phyloP scores from a whole-genome alignment of 2,113 vertebrate species.

The Proteles cristata region DNA sequence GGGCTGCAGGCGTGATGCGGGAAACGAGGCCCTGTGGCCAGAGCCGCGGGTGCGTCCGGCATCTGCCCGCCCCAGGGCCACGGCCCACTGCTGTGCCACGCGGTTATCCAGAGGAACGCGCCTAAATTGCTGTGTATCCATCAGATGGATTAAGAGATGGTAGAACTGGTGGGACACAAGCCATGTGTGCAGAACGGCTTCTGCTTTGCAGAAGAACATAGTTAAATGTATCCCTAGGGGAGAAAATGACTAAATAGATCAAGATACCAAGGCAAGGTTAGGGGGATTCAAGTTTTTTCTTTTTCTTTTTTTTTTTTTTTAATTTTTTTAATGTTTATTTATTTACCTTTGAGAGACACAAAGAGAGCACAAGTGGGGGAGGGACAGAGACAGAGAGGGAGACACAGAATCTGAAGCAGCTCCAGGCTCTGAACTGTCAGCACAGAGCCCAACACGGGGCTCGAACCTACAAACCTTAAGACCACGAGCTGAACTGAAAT shows the following conservation, averaged over 20 bases:
- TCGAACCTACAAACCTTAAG: too few species aligned
- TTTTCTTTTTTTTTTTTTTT: too few species aligned
- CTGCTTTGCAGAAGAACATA: neutral
- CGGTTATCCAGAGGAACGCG: fast-evolving
- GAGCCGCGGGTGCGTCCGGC: neutral
- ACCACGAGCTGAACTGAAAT: too few species aligned
- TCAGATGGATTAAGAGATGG: neutral
- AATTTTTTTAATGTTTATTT: too few species aligned
- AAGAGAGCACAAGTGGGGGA: too few species aligned
- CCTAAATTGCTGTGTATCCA: neutral
- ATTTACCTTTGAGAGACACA: too few species aligned
- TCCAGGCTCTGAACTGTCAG: too few species aligned
- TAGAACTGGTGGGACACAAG: neutral
- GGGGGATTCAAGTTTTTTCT: too few species aligned
- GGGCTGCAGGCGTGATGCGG: neutral
- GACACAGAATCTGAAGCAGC: too few species aligned
- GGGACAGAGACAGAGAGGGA: too few species aligned
- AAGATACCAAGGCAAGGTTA: neutral
- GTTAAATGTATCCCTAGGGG: neutral
- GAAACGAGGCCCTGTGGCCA: fast-evolving
- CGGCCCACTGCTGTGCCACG: fast-evolving
- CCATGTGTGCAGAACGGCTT: neutral
- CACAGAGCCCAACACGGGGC: too few species aligned
- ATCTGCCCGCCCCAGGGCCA: too few species aligned
- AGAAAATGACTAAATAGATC: neutral